A percentile compares a stretch with the other conserved stretches of the same genome.
Evolutionary conservation across 2,113 vertebrate genomes (phyloP).

Genomic region (Anhinga rufa): DNA sequence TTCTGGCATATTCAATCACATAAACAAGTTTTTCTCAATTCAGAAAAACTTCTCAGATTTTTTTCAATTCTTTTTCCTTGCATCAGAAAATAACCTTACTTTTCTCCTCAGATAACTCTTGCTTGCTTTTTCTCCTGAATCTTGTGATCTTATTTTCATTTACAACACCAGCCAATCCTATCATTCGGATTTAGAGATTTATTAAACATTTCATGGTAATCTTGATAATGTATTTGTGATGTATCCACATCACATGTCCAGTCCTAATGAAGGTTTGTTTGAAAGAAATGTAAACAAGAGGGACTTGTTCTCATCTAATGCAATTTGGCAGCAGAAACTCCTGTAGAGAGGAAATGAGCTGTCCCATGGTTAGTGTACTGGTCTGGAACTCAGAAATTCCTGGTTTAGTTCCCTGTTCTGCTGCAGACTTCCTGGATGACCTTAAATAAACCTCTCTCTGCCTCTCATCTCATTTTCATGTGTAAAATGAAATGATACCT

Average conservation of each 20-base stretch:
- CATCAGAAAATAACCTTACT: not conserved
- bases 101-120: not conserved
- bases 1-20: not conserved
- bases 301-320: not conserved
- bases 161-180: not conserved
- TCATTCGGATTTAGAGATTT: not conserved
- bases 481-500: not conserved
- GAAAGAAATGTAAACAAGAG: slow-evolving; percentile 16
- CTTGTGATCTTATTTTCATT: not conserved
- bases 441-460: not conserved
- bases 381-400: slow-evolving; percentile 19
- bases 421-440: not conserved
- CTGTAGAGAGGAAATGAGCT: slow-evolving; percentile 34
- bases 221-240: slow-evolving; percentile 24
- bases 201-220: not conserved
- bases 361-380: not conserved
- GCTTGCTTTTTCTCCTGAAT: not conserved
- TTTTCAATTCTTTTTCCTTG: not conserved
- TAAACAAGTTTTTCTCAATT: not conserved
- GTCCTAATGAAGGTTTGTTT: slow-evolving; percentile 42
- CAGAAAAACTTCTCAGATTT: not conserved
- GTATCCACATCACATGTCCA: not conserved
- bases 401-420: not conserved
- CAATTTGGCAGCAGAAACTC: slow-evolving; percentile 13
- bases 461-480: not conserved